These are phyloP conservation scores for Lypha dubia DNA, from an alignment of 2,888 invertebrate species.

Conservation along the genomic window DNA sequence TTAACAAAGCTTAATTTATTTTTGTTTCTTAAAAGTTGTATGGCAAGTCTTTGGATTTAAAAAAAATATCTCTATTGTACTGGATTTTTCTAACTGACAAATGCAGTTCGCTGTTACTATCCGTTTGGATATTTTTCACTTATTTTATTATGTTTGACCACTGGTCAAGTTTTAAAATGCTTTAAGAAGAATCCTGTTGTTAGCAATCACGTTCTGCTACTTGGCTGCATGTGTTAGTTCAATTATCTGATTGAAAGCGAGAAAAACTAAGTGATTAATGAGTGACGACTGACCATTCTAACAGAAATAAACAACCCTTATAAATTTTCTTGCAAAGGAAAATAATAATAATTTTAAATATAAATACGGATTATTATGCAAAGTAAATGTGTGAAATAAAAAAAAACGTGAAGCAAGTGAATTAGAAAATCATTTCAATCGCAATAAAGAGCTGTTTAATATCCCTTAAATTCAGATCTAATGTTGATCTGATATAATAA, in stretches of 20 bases:
- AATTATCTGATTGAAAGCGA: neutral
- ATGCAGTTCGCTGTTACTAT: neutral
- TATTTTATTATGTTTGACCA: slow-evolving; percentile 40
- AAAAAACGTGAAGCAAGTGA: neutral
- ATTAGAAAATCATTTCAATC: too few relatives aligned
- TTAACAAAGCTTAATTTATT: too few relatives aligned
- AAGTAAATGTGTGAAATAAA: too few relatives aligned
- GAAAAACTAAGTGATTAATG: neutral
- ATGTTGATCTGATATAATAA: too few relatives aligned
- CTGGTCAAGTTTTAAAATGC: slow-evolving; percentile 51
- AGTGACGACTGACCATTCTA: slow-evolving; percentile 3
- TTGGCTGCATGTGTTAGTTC: neutral
- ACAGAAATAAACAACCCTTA: slow-evolving; percentile 41
- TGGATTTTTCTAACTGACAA: neutral
- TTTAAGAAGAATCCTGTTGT: slow-evolving; percentile 40
- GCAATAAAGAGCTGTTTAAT: too few relatives aligned
- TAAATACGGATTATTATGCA: neutral
- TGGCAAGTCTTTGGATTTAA: neutral
- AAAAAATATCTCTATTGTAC: neutral
- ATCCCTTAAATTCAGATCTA: too few relatives aligned
- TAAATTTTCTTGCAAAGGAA: neutral
- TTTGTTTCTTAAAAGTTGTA: slow-evolving; percentile 13
- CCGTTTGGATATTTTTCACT: slow-evolving; percentile 24
- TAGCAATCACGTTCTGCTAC: slow-evolving; percentile 13
- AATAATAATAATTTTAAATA: neutral